Evolutionary conservation across 2,888 invertebrate genomes (phyloP), one percentile per base, ranked within the genome.

Genomic region (Andrena marginata): DNA sequence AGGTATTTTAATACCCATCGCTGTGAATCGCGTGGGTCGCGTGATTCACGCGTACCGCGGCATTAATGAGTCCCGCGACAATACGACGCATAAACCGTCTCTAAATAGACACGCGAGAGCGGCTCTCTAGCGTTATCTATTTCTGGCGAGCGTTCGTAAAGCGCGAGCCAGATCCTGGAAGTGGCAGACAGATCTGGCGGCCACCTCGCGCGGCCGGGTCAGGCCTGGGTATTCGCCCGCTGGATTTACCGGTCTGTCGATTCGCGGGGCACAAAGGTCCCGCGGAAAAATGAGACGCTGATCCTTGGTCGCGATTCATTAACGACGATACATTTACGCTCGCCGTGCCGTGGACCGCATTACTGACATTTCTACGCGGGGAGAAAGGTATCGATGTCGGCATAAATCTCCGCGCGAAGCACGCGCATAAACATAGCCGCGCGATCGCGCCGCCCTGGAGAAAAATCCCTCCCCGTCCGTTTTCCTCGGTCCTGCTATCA

Each of bases 351-450:
- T 49, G 70, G 71, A 60, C 80, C 56, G 82, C 82, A 77, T 87
- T 87, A 82, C 79, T 80, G 81, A 77, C 87, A 85, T 88, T 87
- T 87, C 85, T 82, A 80, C 71, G 83, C 85, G 35, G 64, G 78
- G 85, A 85, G 87, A 86, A 88, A 88, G 85, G 89, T 88, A 82
- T 82, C 85, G 87, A 68, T 67, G 82, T 79, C 88, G 74, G 76
- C 80, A 88, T 88, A 88, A 87, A 88, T 86, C 82, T 82, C 62
- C 29, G 42, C 59, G 75, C 68, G 74, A 85, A 81, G 80, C 64
- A 78, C 76, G 67, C 60, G 84, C 84, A 83, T 78, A 78, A 87
- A 82, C 78, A 67, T 85, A 82, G 80, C 73, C 83, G 63, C 75
- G 68, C 74, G 82, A 82, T 88, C 79, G 72, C 42, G 42, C 65